Evolutionary conservation across 2,797 vertebrate genomes (phyloP).

Genomic region (Hapalemur alaotrensis): DNA sequence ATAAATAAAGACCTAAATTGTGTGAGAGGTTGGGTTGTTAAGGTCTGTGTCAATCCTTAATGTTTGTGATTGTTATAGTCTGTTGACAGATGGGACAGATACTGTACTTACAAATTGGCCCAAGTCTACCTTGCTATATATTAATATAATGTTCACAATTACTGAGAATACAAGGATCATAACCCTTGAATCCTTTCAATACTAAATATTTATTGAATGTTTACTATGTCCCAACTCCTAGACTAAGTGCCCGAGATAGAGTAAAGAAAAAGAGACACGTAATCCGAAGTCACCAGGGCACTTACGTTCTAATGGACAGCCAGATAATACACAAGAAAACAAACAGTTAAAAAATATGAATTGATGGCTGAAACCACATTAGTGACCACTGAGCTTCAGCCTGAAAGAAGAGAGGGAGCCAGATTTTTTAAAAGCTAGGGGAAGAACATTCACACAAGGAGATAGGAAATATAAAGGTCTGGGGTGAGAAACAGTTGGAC

Average conservation of each 20-base stretch:
- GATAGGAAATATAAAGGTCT: background rate
- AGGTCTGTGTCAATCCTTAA: background rate
- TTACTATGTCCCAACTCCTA: background rate
- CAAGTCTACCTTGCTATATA: background rate
- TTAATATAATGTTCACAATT: background rate
- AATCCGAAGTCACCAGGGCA: background rate
- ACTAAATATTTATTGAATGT: constrained; percentile 11
- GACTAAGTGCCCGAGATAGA: background rate
- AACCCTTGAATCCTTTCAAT: constrained; percentile 4
- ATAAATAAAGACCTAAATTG: background rate
- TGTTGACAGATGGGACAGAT: background rate
- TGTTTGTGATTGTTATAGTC: background rate
- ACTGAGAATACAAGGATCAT: background rate
- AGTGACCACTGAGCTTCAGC: background rate
- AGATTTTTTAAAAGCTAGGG: background rate
- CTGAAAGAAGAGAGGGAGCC: background rate
- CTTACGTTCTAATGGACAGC: background rate
- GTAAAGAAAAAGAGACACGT: background rate
- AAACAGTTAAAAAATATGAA: background rate
- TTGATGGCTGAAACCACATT: background rate
- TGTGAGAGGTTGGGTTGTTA: background rate
- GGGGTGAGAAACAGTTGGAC: background rate
- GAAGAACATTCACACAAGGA: constrained; percentile 18
- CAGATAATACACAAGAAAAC: background rate
- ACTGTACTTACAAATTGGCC: background rate